These are phyloP conservation scores for Orientallactaga bullata DNA, from an alignment of 2,113 vertebrate genomes.

Conservation along the genomic window DNA sequence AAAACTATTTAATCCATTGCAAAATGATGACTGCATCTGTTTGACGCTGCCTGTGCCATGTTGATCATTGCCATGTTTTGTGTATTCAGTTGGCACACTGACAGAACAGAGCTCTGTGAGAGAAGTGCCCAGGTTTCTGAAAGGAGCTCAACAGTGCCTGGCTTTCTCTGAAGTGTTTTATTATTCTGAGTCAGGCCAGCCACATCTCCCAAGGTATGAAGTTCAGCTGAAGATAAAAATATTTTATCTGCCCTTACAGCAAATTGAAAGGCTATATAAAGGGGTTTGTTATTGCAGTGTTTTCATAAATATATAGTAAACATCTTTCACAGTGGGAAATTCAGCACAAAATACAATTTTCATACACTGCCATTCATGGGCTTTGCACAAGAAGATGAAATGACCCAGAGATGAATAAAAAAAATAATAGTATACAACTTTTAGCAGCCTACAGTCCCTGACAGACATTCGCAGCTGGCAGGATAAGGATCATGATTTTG, in stretches of 20 bases:
- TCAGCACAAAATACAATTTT: constrained; percentile 57
- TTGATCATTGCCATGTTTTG: not conserved
- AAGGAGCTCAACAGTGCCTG: not conserved
- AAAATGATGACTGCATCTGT: not conserved
- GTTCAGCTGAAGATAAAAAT: constrained; percentile 79
- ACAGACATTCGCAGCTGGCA: not conserved
- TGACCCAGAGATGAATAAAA: constrained; percentile 69
- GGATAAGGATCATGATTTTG: constrained; percentile 54
- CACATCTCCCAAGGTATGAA: constrained; percentile 79
- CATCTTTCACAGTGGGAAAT: constrained; percentile 66
- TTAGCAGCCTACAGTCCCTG: constrained; percentile 15
- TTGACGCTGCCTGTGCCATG: not conserved
- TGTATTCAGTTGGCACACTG: not conserved
- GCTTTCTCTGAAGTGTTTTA: constrained; percentile 75
- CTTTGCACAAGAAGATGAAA: constrained; percentile 54
- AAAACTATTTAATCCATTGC: not conserved
- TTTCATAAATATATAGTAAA: constrained; percentile 77
- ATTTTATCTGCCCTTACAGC: constrained; percentile 68
- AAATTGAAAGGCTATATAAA: constrained; percentile 81
- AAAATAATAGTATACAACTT: constrained; percentile 76
- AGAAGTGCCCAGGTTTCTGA: not conserved
- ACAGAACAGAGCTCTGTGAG: not conserved
- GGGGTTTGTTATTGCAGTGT: constrained; percentile 79
- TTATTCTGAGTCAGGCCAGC: constrained; percentile 67
- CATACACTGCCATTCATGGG: constrained; percentile 64